Base-by-base conservation (phyloP, 2,888 invertebrate genomes). In the Hanleya hanleyi region DNA sequence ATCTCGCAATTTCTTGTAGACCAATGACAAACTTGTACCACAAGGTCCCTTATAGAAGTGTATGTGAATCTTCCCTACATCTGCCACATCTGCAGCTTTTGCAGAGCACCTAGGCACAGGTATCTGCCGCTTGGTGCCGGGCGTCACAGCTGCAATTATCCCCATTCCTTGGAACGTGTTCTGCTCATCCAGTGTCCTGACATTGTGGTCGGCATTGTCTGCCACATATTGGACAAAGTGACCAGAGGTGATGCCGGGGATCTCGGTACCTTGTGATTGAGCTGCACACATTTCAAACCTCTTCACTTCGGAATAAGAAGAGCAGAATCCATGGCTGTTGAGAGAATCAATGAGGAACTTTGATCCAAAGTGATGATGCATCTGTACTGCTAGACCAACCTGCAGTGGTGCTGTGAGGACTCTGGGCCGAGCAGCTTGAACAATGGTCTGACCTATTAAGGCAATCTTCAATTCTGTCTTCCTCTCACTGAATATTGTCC, bases 161-260 rank as follows among this genome's bases (percentile, higher is more conserved):
- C 41, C 80, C 78, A 83, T 81, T 1, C 80, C 82, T 71, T 79
- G 83, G 66, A 82, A 82, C 22, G 84, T 81, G 35, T 71, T 71
- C 29, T 75, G 61, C 1, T 81, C 81, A 75, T 84, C 81, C 12
- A 83, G 26, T 32, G 81, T 83, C 38, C 71, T 47, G 32, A 75
- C 73, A 66, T 83, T 81, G 75, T 83, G 74, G 70, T 81, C 81
- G 1, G 80, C 81, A 74, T 83, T 85, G 69, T 85, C 84, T 47
- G 82, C 83, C n/a, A 75, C 77, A 69, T 74, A 83, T 71, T 82
- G 83, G 7, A 83, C 38, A 57, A 74, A 82, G 4, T 70, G 38
- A 7, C 71, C 74, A n/a, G n/a, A n/a, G 26, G 41, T 18, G 67
- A 70, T 36, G n/a, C n/a, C n/a, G 36, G 71, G 69, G 12, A 79